Base-by-base conservation (phyloP, 2,888 invertebrate genomes). In the Drosophila yooni region DNA sequence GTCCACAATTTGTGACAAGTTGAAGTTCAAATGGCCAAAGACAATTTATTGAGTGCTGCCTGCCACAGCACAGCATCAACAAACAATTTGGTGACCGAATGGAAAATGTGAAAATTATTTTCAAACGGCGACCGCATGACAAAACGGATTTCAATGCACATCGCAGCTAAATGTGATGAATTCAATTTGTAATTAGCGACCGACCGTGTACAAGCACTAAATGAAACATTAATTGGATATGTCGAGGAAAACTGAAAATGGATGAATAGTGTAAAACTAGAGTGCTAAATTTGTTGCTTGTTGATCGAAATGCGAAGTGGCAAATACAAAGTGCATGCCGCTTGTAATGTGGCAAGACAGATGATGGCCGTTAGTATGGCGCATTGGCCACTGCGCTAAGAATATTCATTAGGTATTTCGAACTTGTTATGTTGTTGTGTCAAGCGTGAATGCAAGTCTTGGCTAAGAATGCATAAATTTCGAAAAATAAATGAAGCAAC, bases 1-100 rank as follows among this genome's bases (percentile, higher is more conserved):
- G 70, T 63, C 63, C 56, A 60, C 77, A 84, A 88, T 76, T 88
- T 88, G 53, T 76, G 88, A 73, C 76, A 77, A 70, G 51, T 54
- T 72, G 46, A 72, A 72, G 74, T 70, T 83, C 65, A 80, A 76
- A 80, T 65, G 76, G 48, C 50, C 54, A 36, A 64, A 43, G 53
- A 31, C 61, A 75, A 61, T 75, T 61, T 65, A 46, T 67, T 21
- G 54, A 29, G 34, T 46, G 15, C 15, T 15, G 21, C 25, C 15
- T 15, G 21, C 25, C 58, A 40, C 33, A 11, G 33, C 11, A 53
- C 36, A 62, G 18, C 38, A 40, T 18, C 54, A 36, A 36, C 34
- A 36, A 54, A 25, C 36, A 53, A 46, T 59, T 33, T 46, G 7
- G 2, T n/a, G 46, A 58, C 34, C 62, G 21, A 51, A 29, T 67